Percentiles rank a stretch among this genome's conserved stretches.
Conservation (phyloP, 2,888 invertebrate genomes). For the Theodoxus fluviatilis region DNA sequence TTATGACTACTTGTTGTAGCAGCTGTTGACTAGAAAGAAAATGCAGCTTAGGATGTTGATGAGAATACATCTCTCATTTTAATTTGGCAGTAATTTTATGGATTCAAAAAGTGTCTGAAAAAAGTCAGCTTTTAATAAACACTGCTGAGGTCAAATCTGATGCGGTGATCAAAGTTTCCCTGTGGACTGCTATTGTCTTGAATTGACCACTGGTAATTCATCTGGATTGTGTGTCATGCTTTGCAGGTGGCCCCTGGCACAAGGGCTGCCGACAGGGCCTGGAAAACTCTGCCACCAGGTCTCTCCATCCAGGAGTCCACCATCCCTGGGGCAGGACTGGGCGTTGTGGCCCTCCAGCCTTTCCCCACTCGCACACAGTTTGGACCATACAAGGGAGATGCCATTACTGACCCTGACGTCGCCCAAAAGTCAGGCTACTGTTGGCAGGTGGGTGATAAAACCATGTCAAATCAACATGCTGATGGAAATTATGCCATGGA, state of each 20-base stretch:
- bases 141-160: too few relatives aligned
- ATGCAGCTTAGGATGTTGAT: not conserved
- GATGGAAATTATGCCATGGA: too few relatives aligned
- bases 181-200: too few relatives aligned
- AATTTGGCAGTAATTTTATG: not conserved
- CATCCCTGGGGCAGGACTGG: conserved; percentile 57
- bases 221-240: too few relatives aligned
- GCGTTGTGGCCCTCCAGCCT: conserved; percentile 51
- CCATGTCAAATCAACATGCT: too few relatives aligned
- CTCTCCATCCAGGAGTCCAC: conserved; percentile 50
- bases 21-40: not conserved
- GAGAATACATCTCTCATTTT: not conserved
- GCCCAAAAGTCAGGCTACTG: conserved; percentile 61
- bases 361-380: conserved; percentile 53
- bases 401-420: conserved; percentile 37
- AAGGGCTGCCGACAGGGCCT: conserved; percentile 43
- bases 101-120: not conserved
- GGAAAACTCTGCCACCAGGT: conserved; percentile 50
- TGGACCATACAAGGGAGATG: conserved; percentile 62
- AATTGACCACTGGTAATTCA: too few relatives aligned
- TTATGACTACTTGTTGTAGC: conserved; percentile 20
- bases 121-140: not conserved
- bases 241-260: too few relatives aligned
- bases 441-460: conserved; percentile 65
- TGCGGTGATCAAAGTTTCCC: too few relatives aligned